phyloP scores from a whole-genome alignment of 2,113 vertebrate genomes.

The Addax nasomaculatus region DNA sequence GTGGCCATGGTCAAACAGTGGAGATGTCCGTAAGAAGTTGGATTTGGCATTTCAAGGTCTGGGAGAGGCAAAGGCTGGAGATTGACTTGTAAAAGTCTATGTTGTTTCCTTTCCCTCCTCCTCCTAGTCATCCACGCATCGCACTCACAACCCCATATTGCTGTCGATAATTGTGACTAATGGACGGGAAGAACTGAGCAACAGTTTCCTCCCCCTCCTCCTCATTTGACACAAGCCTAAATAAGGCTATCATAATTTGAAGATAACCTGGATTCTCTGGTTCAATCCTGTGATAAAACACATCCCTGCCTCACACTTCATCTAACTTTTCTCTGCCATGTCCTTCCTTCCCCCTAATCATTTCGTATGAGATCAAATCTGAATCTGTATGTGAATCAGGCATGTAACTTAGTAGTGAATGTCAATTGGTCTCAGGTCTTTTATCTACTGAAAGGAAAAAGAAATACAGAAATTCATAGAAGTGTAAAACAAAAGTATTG shows the following conservation, averaged over 20 bases:
- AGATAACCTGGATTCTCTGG: not conserved
- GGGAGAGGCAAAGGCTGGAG: not conserved
- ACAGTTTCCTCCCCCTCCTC: not conserved
- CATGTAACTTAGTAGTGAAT: not conserved
- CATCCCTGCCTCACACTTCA: not conserved
- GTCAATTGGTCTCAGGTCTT: not conserved
- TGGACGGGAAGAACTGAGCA: not conserved
- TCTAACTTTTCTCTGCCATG: not conserved
- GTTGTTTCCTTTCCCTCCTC: not conserved
- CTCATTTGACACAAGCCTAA: constrained; percentile 11
- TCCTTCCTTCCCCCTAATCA: not conserved
- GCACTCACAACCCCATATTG: not conserved
- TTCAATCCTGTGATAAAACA: not conserved
- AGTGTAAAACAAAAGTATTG: not conserved
- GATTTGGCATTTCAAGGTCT: not conserved
- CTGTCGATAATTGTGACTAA: not conserved
- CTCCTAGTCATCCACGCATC: not conserved
- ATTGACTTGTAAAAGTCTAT: not conserved
- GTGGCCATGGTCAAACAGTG: too few relatives aligned
- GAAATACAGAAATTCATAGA: not conserved
- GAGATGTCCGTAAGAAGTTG: too few relatives aligned
- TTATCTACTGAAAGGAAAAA: not conserved
- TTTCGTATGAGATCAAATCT: not conserved
- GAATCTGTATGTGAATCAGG: not conserved
- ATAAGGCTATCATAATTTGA: not conserved